Percentiles rank a stretch among this genome's conserved stretches.
Conservation (phyloP, 2,797 vertebrate genomes). For the Anolis apletophallus region DNA sequence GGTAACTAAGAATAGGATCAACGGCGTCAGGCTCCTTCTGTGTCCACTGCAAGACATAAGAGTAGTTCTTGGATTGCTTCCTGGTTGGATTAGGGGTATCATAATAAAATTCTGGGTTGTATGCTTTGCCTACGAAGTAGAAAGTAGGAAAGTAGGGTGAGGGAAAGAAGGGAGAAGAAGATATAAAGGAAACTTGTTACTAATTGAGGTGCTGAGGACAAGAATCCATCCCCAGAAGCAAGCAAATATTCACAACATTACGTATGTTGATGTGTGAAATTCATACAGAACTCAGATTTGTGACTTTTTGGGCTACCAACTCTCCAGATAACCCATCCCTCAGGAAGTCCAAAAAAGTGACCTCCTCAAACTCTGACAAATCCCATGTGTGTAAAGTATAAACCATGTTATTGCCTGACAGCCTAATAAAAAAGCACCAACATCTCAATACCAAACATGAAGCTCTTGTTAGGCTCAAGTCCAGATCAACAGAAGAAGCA, state of each 20-base stretch:
- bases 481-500: slow-evolving; percentile 39
- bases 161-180: slow-evolving; percentile 39
- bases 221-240: slow-evolving; percentile 17
- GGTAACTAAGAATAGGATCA: slow-evolving; percentile 91
- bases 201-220: slow-evolving; percentile 40
- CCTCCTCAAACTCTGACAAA: no score
- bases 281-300: background rate
- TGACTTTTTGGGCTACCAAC: no score
- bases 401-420: background rate
- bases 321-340: no score
- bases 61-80: slow-evolving; percentile 93
- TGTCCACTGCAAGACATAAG: slow-evolving; percentile 96
- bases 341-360: no score
- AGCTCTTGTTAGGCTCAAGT: slow-evolving; percentile 33
- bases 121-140: slow-evolving; percentile 86
- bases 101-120: slow-evolving; percentile 96
- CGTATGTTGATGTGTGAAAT: no score
- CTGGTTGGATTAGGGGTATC: slow-evolving; percentile 95
- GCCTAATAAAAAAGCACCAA: slow-evolving; percentile 16
- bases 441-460: background rate
- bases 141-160: slow-evolving; percentile 11
- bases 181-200: slow-evolving; percentile 49
- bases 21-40: slow-evolving; percentile 92
- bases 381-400: background rate
- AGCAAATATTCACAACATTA: background rate